Base-by-base conservation (phyloP, 37 sponge, comb jelly and placozoan species). In the Hormiphora californensis region DNA sequence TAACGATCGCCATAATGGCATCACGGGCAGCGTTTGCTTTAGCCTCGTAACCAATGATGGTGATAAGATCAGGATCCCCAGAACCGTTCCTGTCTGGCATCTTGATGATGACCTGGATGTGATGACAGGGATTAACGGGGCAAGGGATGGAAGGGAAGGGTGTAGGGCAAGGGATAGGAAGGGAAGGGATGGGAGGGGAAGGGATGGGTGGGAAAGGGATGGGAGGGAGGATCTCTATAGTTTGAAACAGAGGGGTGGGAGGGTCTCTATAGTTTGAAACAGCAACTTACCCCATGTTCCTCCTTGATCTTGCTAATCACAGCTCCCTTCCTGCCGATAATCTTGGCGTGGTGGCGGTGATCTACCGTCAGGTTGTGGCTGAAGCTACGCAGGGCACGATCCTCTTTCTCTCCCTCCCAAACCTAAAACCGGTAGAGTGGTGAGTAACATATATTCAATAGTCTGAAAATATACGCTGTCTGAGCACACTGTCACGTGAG, bases 251-350 rank as follows among this genome's bases (percentile, higher is more conserved):
- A n/a, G n/a, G n/a, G n/a, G n/a, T n/a, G 53, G 15, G 53, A 49
- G 15, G 12, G 15, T 17, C 53, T 15, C 53, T 30, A 15, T 28
- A 5, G 25, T 57, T 15, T 28, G 17, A 57, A 15, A 57, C 9
- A 49, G 9, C n/a, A 5, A 57, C 61, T 19, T 4, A 94, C 95
- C n/a, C 78, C 90, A 54, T 90, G 87, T 43, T 90, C 88, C 22
- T 90, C 90, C 9, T 93, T 85, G 27, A 92, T 90, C 90, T 93
- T 90, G 73, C 88, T 88, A 53, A 94, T 93, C n/a, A 68, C 88
- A 28, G 90, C 89, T 32, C 95, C 95, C 39, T 85, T 89, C 53
- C 86, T 54, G 12, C 95, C 95, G 62, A 94, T 94, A 54, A 94
- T 92, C 61, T 90, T 92, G 32, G 95, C 88, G 53, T 94, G 95